Percentiles rank a stretch among this genome's conserved stretches.
Conservation (phyloP, 2,113 vertebrate genomes). For the Elephas maximus region DNA sequence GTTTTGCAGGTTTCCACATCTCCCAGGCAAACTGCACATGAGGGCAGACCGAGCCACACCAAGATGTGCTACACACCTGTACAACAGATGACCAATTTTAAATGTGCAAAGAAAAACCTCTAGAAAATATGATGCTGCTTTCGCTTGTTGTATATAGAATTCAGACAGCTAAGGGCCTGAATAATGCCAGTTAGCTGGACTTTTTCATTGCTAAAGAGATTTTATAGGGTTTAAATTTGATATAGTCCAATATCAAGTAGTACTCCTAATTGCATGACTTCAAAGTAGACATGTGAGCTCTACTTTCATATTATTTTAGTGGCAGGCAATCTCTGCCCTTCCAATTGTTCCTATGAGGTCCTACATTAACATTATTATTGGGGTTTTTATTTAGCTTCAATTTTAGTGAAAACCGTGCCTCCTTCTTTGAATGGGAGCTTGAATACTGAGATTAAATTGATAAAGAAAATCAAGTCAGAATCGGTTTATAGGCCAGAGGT, state of each 20-base stretch:
- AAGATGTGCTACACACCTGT: conserved; percentile 87
- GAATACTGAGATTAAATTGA: conserved; percentile 87
- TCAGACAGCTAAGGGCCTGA: conserved; percentile 77
- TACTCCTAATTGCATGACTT: conserved; percentile 82
- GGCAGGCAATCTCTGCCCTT: conserved; percentile 3
- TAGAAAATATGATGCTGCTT: conserved; percentile 79
- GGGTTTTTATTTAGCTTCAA: conserved; percentile 73
- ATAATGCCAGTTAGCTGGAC: conserved; percentile 69
- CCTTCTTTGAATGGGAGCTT: conserved; percentile 73
- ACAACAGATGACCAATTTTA: conserved; percentile 88
- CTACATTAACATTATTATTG: conserved; percentile 74
- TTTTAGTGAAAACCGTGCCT: conserved; percentile 73
- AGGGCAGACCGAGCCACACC: conserved; percentile 48
- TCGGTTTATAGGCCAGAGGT: conserved; percentile 89
- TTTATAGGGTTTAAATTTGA: conserved; percentile 85
- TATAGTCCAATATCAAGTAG: conserved; percentile 81
- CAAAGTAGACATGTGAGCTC: conserved; percentile 66
- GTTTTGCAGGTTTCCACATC: conserved; percentile 70
- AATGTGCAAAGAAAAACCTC: conserved; percentile 81
- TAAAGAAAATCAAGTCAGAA: conserved; percentile 87
- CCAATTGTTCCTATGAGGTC: conserved; percentile 67
- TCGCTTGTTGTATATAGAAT: conserved; percentile 78
- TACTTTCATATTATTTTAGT: conserved; percentile 70
- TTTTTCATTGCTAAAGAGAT: conserved; percentile 77
- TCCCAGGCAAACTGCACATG: conserved; percentile 63